Evolutionary conservation across 2,888 invertebrate genomes (phyloP), one percentile per base, ranked within the genome.

Genomic region (Apoderus coryli): DNA sequence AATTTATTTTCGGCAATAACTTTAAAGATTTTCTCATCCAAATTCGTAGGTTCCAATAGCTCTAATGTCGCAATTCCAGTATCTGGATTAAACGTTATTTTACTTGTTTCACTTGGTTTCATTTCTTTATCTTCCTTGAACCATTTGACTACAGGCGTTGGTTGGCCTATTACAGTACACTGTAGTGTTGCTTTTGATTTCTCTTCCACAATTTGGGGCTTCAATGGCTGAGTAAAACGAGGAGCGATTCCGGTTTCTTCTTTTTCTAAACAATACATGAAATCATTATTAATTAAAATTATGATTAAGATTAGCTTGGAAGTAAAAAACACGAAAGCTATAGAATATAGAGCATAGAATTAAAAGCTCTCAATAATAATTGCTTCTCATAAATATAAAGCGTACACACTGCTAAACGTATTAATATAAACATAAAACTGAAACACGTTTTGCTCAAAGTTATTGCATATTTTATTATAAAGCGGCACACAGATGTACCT

Each of bases 101-200:
- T 64, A 2, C 64, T 61, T 2, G 61, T 65, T 38, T 63, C 60
- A 32, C 64, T 63, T 4, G 73, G 65, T 38, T 64, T 57, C 9
- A 80, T 58, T 50, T 76, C 72, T 47, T 68, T 61, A 6, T 67
- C 65, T 14, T 66, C 68, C 27, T 65, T 65, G 46, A 66, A 76
- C 78, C 79, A 79, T 54, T 72, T 72, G 3, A 84, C 67, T 39
- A 65, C 63, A 4, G 82, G 82, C 14, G 65, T 64, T 9, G 84
- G 82, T 29, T 63, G 64, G 27, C 77, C 80, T 2, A 63, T 61
- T 2, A 84, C 75, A 29, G 65, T 64, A 46, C 80, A 79, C 43
- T 72, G 67, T 12, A 84, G 57, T 10, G 62, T 58, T 2, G 76
- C 73, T 39, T 66, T 63, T 25, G 69, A 63, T 31, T 69, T 66